Percentiles rank a stretch among this genome's conserved stretches.
phyloP scores from a whole-genome alignment of 2,113 vertebrate genomes.

The Rhadina sibilatrix region DNA sequence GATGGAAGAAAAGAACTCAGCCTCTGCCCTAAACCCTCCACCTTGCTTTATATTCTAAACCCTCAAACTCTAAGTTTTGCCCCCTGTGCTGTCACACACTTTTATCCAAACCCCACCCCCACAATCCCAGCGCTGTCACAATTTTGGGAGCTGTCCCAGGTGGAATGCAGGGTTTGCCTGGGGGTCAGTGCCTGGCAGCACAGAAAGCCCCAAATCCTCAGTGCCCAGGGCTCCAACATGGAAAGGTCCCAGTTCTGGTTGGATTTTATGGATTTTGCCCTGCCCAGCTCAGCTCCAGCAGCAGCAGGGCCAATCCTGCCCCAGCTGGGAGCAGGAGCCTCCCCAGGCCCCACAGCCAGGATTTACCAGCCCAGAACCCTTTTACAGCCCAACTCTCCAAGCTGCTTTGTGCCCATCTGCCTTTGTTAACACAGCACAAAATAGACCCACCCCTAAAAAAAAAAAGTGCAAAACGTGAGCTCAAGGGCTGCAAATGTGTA shows the following conservation, averaged over 20 bases:
- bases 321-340: not conserved
- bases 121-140: too few species aligned
- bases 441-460: not conserved
- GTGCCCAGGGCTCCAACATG: too few species aligned
- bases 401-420: not conserved
- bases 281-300: not conserved
- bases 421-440: not conserved
- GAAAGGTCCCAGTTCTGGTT: not conserved
- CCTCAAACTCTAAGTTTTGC: too few species aligned
- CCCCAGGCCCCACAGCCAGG: not conserved
- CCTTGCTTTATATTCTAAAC: too few species aligned
- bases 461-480: rapidly evolving
- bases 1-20: too few species aligned
- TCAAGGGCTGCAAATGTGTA: rapidly evolving
- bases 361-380: not conserved
- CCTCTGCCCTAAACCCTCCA: too few species aligned
- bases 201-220: too few species aligned
- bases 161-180: too few species aligned
- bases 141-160: too few species aligned
- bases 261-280: not conserved
- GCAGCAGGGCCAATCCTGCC: not conserved
- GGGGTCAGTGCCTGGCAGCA: too few species aligned
- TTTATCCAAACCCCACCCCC: too few species aligned
- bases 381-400: not conserved
- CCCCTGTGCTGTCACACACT: too few species aligned